Evolutionary conservation across 2,113 vertebrate genomes (phyloP).

Genomic region (Fukomys damarensis): DNA sequence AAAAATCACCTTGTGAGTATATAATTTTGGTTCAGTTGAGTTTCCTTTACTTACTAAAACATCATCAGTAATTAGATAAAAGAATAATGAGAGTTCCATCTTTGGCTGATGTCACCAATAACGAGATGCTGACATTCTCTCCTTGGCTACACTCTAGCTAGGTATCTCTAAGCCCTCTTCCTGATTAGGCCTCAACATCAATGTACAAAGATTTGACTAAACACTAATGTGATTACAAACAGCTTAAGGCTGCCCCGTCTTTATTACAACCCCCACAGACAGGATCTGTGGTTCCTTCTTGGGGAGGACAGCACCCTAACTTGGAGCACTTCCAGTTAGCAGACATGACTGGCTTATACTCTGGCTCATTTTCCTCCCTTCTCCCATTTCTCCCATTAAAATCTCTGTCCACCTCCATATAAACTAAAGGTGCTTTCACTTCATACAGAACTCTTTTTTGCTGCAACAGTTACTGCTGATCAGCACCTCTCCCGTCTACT

Average conservation of each 20-base stretch:
- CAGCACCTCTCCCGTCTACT: not conserved
- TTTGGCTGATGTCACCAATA: not conserved
- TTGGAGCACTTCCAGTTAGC: too few relatives aligned
- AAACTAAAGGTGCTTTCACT: not conserved
- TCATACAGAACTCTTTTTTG: not conserved
- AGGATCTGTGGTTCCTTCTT: not conserved
- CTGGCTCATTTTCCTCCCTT: not conserved
- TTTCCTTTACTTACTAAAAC: not conserved
- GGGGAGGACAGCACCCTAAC: not conserved
- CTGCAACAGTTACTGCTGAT: not conserved
- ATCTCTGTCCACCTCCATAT: not conserved
- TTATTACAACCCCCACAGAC: not conserved
- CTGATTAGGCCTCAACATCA: not conserved
- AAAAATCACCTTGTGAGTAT: not conserved
- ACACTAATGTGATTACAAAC: not conserved
- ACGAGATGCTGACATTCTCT: not conserved
- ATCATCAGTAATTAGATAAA: not conserved
- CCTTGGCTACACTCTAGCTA: not conserved
- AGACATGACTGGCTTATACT: not conserved
- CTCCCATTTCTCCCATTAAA: not conserved
- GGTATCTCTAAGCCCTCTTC: not conserved
- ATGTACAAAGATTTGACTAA: not conserved
- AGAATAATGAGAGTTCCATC: not conserved
- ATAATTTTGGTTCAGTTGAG: not conserved
- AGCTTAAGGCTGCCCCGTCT: not conserved